Percentiles rank a stretch among this genome's conserved stretches.
Conservation (phyloP, 30 jellyfish, hydroid and myxozoan genomes). For the Sanderia malayensis region DNA sequence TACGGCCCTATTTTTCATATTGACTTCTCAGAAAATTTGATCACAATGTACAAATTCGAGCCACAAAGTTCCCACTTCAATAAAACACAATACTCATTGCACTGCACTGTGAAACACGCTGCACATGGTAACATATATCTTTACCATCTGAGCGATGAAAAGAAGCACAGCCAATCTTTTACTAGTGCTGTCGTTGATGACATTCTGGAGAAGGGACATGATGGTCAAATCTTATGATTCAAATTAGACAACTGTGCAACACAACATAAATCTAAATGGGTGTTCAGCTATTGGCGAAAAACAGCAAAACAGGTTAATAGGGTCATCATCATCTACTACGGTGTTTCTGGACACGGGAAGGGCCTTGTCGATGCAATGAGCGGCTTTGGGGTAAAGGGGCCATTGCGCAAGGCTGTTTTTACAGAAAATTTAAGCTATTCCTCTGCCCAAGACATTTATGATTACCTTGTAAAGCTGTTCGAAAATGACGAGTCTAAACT, state of each 20-base stretch:
- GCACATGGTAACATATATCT: not conserved
- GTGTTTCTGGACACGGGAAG: constrained; percentile 33
- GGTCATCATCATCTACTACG: constrained; percentile 4
- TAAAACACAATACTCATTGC: not conserved
- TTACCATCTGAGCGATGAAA: not conserved
- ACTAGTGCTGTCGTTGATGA: not conserved
- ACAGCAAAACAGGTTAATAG: not conserved
- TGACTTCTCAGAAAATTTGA: constrained; percentile 5
- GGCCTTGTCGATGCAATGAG: constrained; percentile 26
- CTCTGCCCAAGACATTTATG: not conserved
- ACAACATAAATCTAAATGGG: constrained; percentile 8
- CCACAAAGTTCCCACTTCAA: constrained; percentile 2
- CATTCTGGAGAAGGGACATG: not conserved
- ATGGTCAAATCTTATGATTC: not conserved
- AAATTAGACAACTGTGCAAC: constrained; percentile 15
- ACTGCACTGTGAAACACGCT: constrained; percentile 7
- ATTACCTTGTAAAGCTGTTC: not conserved
- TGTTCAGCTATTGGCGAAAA: not conserved
- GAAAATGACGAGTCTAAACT: not conserved
- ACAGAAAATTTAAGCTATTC: not conserved
- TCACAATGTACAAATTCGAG: not conserved
- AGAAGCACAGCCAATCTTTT: not conserved
- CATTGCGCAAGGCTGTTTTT: constrained; percentile 9
- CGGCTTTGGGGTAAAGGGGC: constrained; percentile 31
- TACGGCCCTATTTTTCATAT: not conserved